A percentile compares a stretch with the other conserved stretches of the same genome.
phyloP scores from a whole-genome alignment of 2,113 vertebrate genomes.

The Anolis carolinensis region DNA sequence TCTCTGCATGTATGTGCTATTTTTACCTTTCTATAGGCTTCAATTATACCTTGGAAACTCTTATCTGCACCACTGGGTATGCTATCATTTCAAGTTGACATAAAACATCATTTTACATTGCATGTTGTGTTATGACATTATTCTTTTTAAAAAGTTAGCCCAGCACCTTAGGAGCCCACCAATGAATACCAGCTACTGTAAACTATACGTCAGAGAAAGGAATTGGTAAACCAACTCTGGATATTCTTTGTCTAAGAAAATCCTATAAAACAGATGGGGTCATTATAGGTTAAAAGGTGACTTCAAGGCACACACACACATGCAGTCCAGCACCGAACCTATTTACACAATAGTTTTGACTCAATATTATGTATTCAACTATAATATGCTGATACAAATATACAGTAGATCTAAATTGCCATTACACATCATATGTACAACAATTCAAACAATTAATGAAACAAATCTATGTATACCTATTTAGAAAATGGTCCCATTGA shows the following conservation, averaged over 20 bases:
- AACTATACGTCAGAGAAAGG: no score
- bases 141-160: not conserved
- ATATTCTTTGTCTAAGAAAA: no score
- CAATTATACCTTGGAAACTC: not conserved
- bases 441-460: not conserved
- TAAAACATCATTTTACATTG: no score
- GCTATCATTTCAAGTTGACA: not conserved
- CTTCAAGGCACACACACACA: no score
- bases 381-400: not conserved
- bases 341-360: not conserved
- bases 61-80: not conserved
- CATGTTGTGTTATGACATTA: not conserved
- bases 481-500: no score
- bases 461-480: not conserved
- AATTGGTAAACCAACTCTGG: no score
- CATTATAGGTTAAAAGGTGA: no score
- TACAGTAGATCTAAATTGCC: not conserved
- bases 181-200: no score
- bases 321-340: not conserved
- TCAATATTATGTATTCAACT: not conserved
- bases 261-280: no score
- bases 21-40: not conserved
- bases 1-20: not conserved
- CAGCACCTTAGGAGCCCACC: no score
- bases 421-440: not conserved